Conservation (phyloP, 2,797 vertebrate species). For the Propithecus perrieri region DNA sequence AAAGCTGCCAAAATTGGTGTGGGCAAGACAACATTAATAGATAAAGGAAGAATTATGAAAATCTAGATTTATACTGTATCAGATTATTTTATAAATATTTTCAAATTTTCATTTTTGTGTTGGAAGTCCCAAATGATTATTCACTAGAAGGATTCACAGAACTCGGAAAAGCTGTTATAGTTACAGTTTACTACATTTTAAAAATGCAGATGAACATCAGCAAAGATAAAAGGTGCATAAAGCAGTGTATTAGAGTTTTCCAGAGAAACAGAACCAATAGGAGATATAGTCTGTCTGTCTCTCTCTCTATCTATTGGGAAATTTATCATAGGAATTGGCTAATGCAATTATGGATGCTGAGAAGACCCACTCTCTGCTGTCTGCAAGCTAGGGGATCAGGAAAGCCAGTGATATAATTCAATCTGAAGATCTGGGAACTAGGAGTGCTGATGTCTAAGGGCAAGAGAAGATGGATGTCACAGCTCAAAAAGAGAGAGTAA, state of each 20-base stretch:
- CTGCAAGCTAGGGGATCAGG: not conserved
- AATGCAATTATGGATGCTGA: not conserved
- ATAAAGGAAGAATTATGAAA: not conserved
- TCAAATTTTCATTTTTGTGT: not conserved
- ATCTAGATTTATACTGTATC: not conserved
- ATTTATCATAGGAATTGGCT: not conserved
- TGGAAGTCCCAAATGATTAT: not conserved
- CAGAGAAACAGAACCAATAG: not conserved
- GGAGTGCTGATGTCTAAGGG: not conserved
- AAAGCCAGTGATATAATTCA: not conserved
- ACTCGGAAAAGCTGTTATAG: not conserved
- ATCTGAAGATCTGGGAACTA: not conserved
- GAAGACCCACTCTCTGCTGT: not conserved
- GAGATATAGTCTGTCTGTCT: not conserved
- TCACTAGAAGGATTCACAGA: not conserved
- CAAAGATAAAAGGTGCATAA: not conserved
- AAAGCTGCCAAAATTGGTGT: not conserved
- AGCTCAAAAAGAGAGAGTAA: not conserved
- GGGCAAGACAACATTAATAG: not conserved
- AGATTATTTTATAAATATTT: not conserved
- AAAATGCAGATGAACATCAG: not conserved
- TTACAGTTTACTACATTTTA: not conserved
- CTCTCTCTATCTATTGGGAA: not conserved
- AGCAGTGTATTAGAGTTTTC: not conserved
- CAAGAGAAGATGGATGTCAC: not conserved